These are phyloP conservation scores for Tetramorium parvispinum DNA, from an alignment of 1,140 invertebrate genomes.

Conservation along the genomic window DNA sequence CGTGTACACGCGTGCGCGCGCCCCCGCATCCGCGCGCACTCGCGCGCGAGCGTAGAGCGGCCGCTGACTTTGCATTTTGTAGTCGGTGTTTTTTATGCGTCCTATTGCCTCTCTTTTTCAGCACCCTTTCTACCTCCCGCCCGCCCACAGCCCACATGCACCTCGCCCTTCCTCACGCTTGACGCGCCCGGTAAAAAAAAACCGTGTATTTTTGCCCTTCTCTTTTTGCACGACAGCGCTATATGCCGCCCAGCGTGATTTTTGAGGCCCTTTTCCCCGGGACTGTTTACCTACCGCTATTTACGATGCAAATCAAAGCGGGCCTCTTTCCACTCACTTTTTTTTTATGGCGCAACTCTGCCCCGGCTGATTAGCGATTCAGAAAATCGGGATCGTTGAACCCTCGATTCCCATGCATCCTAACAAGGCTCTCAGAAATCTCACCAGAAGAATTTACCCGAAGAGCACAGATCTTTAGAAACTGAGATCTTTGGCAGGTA, in stretches of 20 bases:
- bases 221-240: conserved; percentile 63
- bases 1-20: background rate
- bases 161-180: conserved; percentile 47
- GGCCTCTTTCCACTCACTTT: background rate
- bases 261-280: conserved; percentile 57
- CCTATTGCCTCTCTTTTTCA: conserved; percentile 66
- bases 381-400: conserved; percentile 35
- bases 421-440: background rate
- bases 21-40: background rate
- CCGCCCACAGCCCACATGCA: background rate
- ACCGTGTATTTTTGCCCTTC: conserved; percentile 33
- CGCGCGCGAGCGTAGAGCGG: conserved; percentile 34
- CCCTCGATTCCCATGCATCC: background rate
- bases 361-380: conserved; percentile 21
- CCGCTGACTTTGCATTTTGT: conserved; percentile 73
- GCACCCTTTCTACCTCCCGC: conserved; percentile 10
- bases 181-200: conserved; percentile 53
- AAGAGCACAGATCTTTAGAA: background rate
- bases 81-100: conserved; percentile 65
- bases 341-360: conserved; percentile 6
- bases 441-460: background rate
- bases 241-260: conserved; percentile 56
- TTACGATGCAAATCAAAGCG: conserved; percentile 65
- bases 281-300: conserved; percentile 26
- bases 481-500: background rate